phyloP scores from a whole-genome alignment of 2,797 vertebrate genomes.

The Bryconaethiops microstoma region DNA sequence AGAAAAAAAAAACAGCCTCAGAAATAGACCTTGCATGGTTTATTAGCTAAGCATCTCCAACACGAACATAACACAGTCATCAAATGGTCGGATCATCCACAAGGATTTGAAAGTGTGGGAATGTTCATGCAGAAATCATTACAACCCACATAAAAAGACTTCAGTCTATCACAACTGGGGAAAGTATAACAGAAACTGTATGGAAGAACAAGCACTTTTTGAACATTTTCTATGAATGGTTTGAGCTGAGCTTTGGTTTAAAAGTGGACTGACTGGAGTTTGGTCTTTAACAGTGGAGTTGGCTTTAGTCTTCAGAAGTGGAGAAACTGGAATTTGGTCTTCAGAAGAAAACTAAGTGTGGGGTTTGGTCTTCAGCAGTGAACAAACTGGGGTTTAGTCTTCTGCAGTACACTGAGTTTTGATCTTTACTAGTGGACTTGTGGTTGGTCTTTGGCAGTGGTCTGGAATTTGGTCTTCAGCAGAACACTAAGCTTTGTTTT shows the following conservation, averaged over 20 bases:
- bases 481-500: not conserved
- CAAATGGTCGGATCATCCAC: not conserved
- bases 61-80: not conserved
- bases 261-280: too few relatives aligned
- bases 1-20: not conserved
- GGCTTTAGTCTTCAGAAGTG: not conserved
- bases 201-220: too few relatives aligned
- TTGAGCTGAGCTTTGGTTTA: too few relatives aligned
- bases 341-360: not conserved
- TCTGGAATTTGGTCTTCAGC: too few relatives aligned
- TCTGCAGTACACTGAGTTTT: too few relatives aligned
- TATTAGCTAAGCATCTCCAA: not conserved
- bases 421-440: not conserved
- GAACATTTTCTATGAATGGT: too few relatives aligned
- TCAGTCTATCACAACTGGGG: not conserved
- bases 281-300: too few relatives aligned
- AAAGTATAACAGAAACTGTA: not conserved
- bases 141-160: too few relatives aligned
- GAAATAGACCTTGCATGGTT: conserved; percentile 17
- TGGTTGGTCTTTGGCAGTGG: not conserved
- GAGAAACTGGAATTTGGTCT: too few relatives aligned
- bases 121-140: not conserved
- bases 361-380: not conserved
- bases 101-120: not conserved
- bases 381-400: not conserved